These are phyloP conservation scores for Psylliodes chrysocephalus DNA, from an alignment of 2,888 invertebrate genomes.

Conservation along the genomic window DNA sequence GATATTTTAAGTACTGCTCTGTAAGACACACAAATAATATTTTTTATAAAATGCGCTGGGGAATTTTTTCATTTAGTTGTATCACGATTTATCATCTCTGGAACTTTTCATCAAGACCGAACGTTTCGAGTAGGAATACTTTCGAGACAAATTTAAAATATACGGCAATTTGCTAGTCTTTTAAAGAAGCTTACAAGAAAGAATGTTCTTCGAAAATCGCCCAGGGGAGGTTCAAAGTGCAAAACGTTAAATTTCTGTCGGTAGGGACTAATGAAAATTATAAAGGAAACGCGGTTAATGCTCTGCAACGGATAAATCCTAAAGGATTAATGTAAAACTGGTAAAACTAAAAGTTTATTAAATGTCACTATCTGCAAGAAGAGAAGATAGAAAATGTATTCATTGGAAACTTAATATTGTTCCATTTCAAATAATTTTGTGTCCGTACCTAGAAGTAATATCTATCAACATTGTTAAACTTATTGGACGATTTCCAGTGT, in stretches of 20 bases:
- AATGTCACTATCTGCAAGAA: too few relatives aligned
- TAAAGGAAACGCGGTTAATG: background rate
- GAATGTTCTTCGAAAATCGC: background rate
- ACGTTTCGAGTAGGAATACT: conserved; percentile 8
- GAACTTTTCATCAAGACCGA: background rate
- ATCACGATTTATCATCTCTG: conserved; percentile 8
- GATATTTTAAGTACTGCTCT: too few relatives aligned
- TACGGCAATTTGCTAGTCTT: background rate
- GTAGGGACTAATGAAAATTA: conserved; percentile 4
- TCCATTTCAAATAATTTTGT: too few relatives aligned
- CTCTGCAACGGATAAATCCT: background rate
- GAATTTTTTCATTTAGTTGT: conserved; percentile 12
- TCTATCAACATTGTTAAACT: too few relatives aligned
- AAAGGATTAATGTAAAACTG: too few relatives aligned
- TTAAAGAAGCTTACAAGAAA: background rate
- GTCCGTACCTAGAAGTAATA: too few relatives aligned
- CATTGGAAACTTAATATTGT: too few relatives aligned
- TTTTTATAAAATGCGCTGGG: background rate
- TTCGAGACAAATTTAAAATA: conserved; percentile 5
- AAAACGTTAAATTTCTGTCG: background rate
- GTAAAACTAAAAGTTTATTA: too few relatives aligned
- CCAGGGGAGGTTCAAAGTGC: background rate
- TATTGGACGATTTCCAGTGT: too few relatives aligned
- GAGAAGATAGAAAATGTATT: too few relatives aligned
- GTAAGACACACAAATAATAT: too few relatives aligned